Evolutionary conservation across 2,888 invertebrate species (phyloP), one percentile per base, ranked within the genome.

Genomic region (Cheilosia soror): DNA sequence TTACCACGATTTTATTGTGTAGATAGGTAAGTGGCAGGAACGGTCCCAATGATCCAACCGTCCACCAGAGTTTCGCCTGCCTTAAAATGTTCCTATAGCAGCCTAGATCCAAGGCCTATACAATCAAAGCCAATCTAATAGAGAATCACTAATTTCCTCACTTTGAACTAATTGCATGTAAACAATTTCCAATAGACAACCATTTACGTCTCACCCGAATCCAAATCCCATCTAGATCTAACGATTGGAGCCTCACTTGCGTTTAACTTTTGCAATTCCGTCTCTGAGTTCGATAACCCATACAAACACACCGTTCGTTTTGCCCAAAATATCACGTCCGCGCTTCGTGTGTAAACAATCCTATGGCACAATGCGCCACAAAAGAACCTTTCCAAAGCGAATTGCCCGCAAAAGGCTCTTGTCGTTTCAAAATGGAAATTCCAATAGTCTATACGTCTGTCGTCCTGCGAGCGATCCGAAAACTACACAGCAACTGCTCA

Each of bases 81-180:
- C n/a, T n/a, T n/a, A n/a, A n/a, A n/a, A n/a, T n/a, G n/a, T n/a
- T n/a, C n/a, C n/a, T n/a, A n/a, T n/a, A n/a, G n/a, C n/a, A 29
- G 5, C 37, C 37, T 37, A 37, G 11, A 37, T 37, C 1, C 11
- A 11, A 37, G 11, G 11, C 4, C 37, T 37, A 11, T 29, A 29
- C 37, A 37, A 37, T 37, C 37, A 37, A 47, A 68, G 75, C 47
- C 55, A 68, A 68, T 69, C 57, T 40, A 71, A 63, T 29, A 77
- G 77, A 71, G 65, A 57, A 75, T 69, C 65, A 69, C 11, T 37
- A 37, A 37, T 37, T 37, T 11, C 37, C 37, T 37, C 37, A 72
- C 71, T 72, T 82, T 72, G 60, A 72, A 72, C 60, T 82, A 71
- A 82, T 82, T 82, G 65, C 71, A 62, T 62, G 82, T 66, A 82